Percentiles rank a stretch among this genome's conserved stretches.
phyloP scores from a whole-genome alignment of 2,797 vertebrate species.

The Amblyopsis hoosieri region DNA sequence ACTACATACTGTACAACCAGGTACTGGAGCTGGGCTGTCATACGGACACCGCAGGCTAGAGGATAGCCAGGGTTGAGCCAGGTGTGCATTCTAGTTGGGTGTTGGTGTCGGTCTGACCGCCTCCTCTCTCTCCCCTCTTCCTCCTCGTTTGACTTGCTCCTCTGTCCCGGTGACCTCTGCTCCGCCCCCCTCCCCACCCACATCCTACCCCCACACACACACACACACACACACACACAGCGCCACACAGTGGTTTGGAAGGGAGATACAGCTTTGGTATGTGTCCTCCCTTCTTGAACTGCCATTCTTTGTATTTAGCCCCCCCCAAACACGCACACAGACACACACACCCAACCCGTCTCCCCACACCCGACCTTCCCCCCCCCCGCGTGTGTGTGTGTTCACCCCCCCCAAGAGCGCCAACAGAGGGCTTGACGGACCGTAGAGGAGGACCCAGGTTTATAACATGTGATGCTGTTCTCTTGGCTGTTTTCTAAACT shows the following conservation, averaged over 20 bases:
- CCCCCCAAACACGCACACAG: no score
- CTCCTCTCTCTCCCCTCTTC: slow-evolving; percentile 63
- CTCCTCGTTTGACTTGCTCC: slow-evolving; percentile 48
- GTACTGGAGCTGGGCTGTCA: no score
- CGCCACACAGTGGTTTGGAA: slow-evolving; percentile 76
- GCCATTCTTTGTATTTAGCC: slow-evolving; percentile 55
- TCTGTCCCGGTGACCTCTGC: slow-evolving; percentile 20
- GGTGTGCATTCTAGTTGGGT: slow-evolving; percentile 71
- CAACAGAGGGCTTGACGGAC: slow-evolving; percentile 72
- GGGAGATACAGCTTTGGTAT: slow-evolving; percentile 78
- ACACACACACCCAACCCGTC: slow-evolving; percentile 47
- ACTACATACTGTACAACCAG: no score
- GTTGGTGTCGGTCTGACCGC: slow-evolving; percentile 72
- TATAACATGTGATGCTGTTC: slow-evolving; percentile 99
- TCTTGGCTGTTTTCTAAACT: slow-evolving; percentile 99
- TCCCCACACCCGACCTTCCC: slow-evolving; percentile 58
- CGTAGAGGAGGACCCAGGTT: slow-evolving; percentile 87
- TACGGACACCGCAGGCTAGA: no score
- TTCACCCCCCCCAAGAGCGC: slow-evolving; percentile 45
- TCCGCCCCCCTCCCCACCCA: slow-evolving; percentile 36
- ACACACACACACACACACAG: slow-evolving; percentile 35
- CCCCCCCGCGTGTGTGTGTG: slow-evolving; percentile 69
- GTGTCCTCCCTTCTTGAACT: slow-evolving; percentile 78
- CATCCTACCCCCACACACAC: slow-evolving; percentile 36
- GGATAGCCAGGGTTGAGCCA: no score